These are phyloP conservation scores for Pollenia griseotomentosa DNA, from an alignment of 2,888 invertebrate genomes.

Conservation along the genomic window DNA sequence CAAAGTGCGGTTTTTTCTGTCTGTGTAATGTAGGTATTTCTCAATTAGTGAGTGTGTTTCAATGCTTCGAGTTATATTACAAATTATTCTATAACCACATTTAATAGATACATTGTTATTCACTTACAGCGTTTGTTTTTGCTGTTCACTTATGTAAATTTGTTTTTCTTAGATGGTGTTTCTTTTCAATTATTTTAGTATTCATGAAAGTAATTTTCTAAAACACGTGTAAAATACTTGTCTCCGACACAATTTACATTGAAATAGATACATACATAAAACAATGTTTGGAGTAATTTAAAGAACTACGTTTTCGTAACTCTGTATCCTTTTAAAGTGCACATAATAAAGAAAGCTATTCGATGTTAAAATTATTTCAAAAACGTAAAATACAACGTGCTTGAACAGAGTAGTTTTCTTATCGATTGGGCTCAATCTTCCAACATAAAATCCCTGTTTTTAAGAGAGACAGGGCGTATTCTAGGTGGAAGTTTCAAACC, in stretches of 20 bases:
- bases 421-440: too few species aligned
- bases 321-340: neutral
- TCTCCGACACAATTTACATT: constrained; percentile 25
- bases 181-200: constrained; percentile 23
- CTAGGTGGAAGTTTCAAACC: too few species aligned
- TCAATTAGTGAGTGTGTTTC: neutral
- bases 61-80: constrained; percentile 10
- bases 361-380: too few species aligned
- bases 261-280: neutral
- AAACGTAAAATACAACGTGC: too few species aligned
- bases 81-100: constrained; percentile 31
- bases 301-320: neutral
- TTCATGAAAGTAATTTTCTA: constrained; percentile 39
- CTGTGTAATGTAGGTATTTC: neutral
- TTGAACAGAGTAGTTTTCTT: too few species aligned
- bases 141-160: neutral
- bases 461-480: too few species aligned
- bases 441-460: too few species aligned
- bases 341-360: too few species aligned
- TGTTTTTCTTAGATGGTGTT: constrained; percentile 15
- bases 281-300: neutral
- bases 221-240: constrained; percentile 45
- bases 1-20: neutral
- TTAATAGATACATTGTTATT: constrained; percentile 33
- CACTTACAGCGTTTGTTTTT: neutral